phyloP scores from a whole-genome alignment of 2,113 vertebrate genomes.

The Phyllostomus discolor region DNA sequence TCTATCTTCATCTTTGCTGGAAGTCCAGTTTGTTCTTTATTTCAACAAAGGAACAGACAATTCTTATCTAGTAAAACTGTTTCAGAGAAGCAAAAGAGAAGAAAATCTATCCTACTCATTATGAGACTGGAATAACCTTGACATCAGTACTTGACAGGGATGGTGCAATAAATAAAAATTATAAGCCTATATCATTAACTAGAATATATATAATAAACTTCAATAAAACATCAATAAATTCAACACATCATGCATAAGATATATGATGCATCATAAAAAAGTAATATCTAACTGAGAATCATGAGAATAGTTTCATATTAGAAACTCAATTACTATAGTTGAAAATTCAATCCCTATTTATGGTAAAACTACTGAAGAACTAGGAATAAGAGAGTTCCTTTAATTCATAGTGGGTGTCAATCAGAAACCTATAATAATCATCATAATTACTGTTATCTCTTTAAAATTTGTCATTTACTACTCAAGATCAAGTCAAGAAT shows the following conservation, averaged over 20 bases:
- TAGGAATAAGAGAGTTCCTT: background rate
- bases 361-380: background rate
- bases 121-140: background rate
- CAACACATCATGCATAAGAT: background rate
- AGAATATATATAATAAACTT: background rate
- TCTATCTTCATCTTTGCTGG: too few relatives aligned
- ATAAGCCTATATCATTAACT: background rate
- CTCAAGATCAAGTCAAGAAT: background rate
- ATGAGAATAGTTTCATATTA: background rate
- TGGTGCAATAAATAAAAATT: background rate
- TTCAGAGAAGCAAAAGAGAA: background rate
- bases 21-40: too few relatives aligned
- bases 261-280: background rate
- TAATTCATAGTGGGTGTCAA: background rate
- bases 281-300: background rate
- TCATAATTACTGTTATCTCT: background rate
- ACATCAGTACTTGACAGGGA: background rate
- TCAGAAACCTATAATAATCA: background rate
- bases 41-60: background rate
- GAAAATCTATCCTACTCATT: background rate
- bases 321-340: background rate
- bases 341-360: background rate
- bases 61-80: background rate
- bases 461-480: background rate
- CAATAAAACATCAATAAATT: background rate